Conservation (phyloP, 2,797 vertebrate genomes). For the Myotis daubentonii region DNA sequence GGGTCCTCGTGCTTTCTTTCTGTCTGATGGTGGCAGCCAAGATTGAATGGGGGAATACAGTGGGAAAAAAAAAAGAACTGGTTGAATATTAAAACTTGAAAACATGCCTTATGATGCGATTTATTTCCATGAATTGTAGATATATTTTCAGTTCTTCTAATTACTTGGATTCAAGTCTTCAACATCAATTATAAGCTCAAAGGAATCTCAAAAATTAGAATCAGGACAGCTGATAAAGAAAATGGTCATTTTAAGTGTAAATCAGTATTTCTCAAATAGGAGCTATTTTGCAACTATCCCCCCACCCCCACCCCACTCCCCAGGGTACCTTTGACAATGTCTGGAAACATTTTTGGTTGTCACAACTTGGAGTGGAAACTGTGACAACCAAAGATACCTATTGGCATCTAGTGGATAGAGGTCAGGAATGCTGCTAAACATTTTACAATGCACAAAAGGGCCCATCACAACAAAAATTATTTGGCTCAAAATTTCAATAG, state of each 20-base stretch:
- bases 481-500: not conserved
- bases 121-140: not conserved
- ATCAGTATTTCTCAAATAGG: not conserved
- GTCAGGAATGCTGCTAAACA: not conserved
- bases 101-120: not conserved
- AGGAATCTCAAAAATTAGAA: not conserved
- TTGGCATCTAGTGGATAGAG: not conserved
- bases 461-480: not conserved
- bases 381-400: not conserved
- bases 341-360: not conserved
- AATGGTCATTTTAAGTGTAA: not conserved
- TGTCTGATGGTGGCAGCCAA: too few species aligned
- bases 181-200: not conserved
- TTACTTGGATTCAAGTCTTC: not conserved
- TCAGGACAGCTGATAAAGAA: not conserved
- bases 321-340: not conserved
- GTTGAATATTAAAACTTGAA: conserved; percentile 8
- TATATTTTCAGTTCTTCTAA: not conserved
- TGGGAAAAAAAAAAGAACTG: not conserved
- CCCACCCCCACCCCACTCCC: too few species aligned
- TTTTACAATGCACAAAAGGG: not conserved
- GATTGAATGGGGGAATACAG: too few species aligned
- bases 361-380: not conserved
- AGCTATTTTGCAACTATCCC: not conserved
- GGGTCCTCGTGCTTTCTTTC: too few species aligned